Evolutionary conservation across 2,797 vertebrate species (phyloP).

Genomic region (Galago senegalensis): DNA sequence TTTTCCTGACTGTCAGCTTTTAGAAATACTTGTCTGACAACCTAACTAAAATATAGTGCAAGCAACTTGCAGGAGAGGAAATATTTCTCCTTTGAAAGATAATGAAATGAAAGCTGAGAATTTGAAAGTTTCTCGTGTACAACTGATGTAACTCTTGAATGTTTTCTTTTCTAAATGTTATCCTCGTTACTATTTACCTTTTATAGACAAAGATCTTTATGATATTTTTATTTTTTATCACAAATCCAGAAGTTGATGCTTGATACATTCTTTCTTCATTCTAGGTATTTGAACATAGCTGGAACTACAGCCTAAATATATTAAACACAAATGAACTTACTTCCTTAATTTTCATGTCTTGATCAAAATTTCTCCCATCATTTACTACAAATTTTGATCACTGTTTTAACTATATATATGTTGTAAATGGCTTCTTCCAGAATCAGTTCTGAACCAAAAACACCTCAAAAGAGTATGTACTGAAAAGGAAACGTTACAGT

Average conservation of each 20-base stretch:
- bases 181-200: neutral
- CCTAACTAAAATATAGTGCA: neutral
- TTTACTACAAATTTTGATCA: constrained; percentile 36
- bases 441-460: constrained; percentile 40
- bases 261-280: constrained; percentile 15
- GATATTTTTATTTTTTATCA: neutral
- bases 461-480: neutral
- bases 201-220: neutral
- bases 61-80: neutral
- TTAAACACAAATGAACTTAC: constrained; percentile 18
- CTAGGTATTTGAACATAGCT: neutral
- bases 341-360: constrained; percentile 37
- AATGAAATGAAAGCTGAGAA: constrained; percentile 53
- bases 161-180: constrained; percentile 33
- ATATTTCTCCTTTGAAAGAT: constrained; percentile 28
- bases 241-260: constrained; percentile 9
- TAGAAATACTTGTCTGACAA: neutral
- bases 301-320: constrained; percentile 34
- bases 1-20: neutral
- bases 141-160: neutral
- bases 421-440: constrained; percentile 21
- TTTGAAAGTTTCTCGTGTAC: constrained; percentile 7
- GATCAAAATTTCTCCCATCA: neutral
- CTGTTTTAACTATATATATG: neutral
- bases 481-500: neutral